Evolutionary conservation across 2,888 invertebrate genomes (phyloP), one percentile per base, ranked within the genome.

Genomic region (Ganaspis brasiliensis): DNA sequence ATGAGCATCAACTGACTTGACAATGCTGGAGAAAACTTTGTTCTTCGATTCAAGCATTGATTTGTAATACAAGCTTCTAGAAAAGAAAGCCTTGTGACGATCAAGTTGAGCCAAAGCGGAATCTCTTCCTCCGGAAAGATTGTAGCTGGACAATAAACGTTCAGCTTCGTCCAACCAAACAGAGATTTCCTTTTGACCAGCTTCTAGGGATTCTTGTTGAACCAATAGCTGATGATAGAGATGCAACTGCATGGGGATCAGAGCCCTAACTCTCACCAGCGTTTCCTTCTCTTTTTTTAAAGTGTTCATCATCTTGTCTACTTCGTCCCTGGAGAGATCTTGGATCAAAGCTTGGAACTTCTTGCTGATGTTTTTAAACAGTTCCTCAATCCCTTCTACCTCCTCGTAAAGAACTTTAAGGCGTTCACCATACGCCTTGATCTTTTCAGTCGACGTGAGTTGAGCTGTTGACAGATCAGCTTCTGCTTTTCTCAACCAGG

Each of bases 21-120:
- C 94, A 63, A 98, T 96, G 89, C 96, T 97, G 89, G 96, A 95
- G 92, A 97, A 95, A 57, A 98, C 96, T 92, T 98, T 98, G 92
- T 98, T 98, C 92, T 98, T 98, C 90, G 97, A 98, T 87, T 98
- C 98, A 78, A 98, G 91, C 96, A 98, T 97, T 0, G 98, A 97
- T 87, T 97, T 97, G 92, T 98, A 98, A 92, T 98, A 98, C 0
- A 97, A 94, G 0, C 96, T 96, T 76, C 97, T 94, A 0, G 97
- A 96, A 92, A 98, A 98, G 93, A 97, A 98, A 10, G 94, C 93
- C 87, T 97, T 97, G 88, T 98, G 95, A 86, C 94, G 94, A 84
- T 97, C 97, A 72, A 98, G 93, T 80, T 96, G 95, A 35, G 94
- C 94, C 83, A 96, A 95, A 49, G 97, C 93, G 6, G 94, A 92